Evolutionary conservation across 1,140 invertebrate species (phyloP).

Genomic region (Acyrthosiphon pisum): DNA sequence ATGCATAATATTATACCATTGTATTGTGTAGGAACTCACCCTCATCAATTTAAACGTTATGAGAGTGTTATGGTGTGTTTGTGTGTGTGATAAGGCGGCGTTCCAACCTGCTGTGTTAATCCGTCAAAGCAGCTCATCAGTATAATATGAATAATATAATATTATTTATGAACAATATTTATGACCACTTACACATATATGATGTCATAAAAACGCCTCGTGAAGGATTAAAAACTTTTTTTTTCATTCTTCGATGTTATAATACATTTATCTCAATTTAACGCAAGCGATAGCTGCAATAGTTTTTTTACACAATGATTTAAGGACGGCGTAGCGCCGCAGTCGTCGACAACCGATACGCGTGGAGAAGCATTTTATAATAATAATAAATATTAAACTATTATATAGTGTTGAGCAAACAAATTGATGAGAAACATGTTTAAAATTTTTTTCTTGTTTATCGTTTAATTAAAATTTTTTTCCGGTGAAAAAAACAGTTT

Average conservation of each 20-base stretch:
- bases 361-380: neutral
- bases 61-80: neutral
- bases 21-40: neutral
- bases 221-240: constrained; percentile 20
- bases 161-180: neutral
- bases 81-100: neutral
- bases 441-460: neutral
- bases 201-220: constrained; percentile 8
- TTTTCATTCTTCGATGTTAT: neutral
- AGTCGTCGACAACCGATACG: neutral
- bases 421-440: neutral
- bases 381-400: neutral
- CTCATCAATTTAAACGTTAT: neutral
- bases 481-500: neutral
- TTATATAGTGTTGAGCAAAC: constrained; percentile 24
- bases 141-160: neutral
- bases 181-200: constrained; percentile 12
- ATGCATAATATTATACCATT: neutral
- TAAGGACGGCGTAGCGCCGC: neutral
- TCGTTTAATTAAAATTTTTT: neutral
- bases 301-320: constrained; percentile 24
- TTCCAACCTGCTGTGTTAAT: neutral
- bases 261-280: constrained; percentile 39
- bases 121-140: neutral
- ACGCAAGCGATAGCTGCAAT: neutral